Percentiles rank a stretch among this genome's conserved stretches.
phyloP scores from a whole-genome alignment of 2,113 vertebrate genomes.

The Trichomycterus rosablanca region DNA sequence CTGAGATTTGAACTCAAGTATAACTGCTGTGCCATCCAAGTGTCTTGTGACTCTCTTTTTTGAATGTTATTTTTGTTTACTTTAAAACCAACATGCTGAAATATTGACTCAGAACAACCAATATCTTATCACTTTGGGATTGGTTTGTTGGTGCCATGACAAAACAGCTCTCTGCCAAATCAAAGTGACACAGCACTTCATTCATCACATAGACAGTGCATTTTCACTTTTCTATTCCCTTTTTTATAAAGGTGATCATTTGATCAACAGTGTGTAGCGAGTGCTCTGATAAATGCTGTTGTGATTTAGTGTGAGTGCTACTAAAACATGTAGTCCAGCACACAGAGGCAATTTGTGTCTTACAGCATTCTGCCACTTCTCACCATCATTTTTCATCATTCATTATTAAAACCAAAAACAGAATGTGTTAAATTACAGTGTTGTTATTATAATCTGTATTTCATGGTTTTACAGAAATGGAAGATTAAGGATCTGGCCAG shows the following conservation, averaged over 20 bases:
- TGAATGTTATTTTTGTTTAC: background rate
- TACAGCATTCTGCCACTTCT: too few species aligned
- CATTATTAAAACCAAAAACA: too few species aligned
- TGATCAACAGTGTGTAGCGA: background rate
- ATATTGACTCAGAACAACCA: background rate
- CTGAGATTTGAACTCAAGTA: too few species aligned
- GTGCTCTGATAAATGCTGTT: slow-evolving; percentile 5
- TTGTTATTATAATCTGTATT: too few species aligned
- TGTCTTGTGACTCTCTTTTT: too few species aligned
- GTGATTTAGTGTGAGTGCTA: background rate
- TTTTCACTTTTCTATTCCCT: background rate
- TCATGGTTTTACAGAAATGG: too few species aligned
- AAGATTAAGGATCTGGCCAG: too few species aligned
- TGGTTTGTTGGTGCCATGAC: background rate
- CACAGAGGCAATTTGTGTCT: too few species aligned
- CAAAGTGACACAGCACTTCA: background rate
- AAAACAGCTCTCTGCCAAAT: background rate
- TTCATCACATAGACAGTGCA: background rate
- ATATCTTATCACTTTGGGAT: background rate
- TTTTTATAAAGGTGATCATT: background rate
- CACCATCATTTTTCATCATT: too few species aligned
- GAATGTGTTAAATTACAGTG: too few species aligned
- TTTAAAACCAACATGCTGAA: background rate
- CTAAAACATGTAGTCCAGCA: too few species aligned
- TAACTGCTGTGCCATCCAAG: too few species aligned